Base-by-base conservation (phyloP, 2,797 vertebrate genomes). In the Syngnathus acus region DNA sequence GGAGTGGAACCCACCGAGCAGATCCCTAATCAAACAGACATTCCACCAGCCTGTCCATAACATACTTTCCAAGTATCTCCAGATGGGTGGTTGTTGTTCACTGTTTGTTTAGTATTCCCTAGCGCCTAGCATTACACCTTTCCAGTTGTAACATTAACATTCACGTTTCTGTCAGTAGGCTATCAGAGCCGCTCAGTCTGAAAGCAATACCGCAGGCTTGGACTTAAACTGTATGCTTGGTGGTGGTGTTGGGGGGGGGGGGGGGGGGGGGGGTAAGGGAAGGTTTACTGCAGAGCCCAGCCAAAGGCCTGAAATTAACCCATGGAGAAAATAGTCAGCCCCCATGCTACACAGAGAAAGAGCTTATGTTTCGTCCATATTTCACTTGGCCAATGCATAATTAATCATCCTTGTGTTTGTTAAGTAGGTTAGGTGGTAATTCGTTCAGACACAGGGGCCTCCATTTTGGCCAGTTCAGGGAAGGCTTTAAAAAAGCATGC, bases 331-430 rank as follows among this genome's bases (percentile, higher is more conserved):
- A 74, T 62, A 45, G 78, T 80, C 80, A 84, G 72, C 72, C 6
- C 70, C 83, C 21, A 71, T 53, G 16, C 71, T 47, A 65, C 55
- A 63, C 75, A 63, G 71, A 78, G 73, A 74, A 76, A 72, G 69
- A 60, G 59, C 63, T 73, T 73, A 76, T 84, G 78, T 79, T 82
- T 65, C 68, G 71, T 71, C 72, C 62, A 70, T 65, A 58, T 81
- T 79, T 84, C 80, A 72, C 62, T 40, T 32, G 63, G 51, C 23
- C 47, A 66, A 45, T 80, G 75, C 43, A 19, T 71, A 78, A 78
- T 87, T 88, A 87, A 86, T 87, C 70, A 71, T 72, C 67, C 72
- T 65, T 47, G 72, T 84, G 81, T 88, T 88, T 74, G 78, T 78
- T 82, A 82, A 79, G 77, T 57, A 57, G 86, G 75, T 71, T 80